Percentiles rank a stretch among this genome's conserved stretches.
Evolutionary conservation across 2,113 vertebrate species (phyloP).

Genomic region (Labrus mixtus): DNA sequence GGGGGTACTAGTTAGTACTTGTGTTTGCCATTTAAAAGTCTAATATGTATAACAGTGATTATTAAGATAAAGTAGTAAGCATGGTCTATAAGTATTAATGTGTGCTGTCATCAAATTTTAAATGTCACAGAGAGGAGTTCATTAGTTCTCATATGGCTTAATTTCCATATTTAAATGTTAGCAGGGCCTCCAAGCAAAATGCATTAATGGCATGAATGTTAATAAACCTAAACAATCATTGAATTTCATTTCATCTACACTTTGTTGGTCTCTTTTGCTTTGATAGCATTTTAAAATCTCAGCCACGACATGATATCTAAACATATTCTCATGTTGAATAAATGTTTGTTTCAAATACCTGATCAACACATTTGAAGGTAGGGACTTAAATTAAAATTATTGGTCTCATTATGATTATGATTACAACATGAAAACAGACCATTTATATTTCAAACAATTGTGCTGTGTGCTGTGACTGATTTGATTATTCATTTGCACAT

Average conservation of each 20-base stretch:
- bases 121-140: slow-evolving; percentile 34
- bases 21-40: slow-evolving; percentile 1
- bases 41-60: too few relatives aligned
- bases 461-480: too few relatives aligned
- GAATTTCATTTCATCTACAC: not conserved
- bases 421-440: not conserved
- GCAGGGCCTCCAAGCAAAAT: slow-evolving; percentile 34
- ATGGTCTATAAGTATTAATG: slow-evolving; percentile 7
- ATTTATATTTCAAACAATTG: not conserved
- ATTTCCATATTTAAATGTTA: slow-evolving; percentile 52
- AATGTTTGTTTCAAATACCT: too few relatives aligned
- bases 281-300: slow-evolving; percentile 11
- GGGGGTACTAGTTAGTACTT: too few relatives aligned
- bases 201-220: slow-evolving; percentile 17
- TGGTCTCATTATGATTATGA: not conserved
- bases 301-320: not conserved
- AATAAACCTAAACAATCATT: slow-evolving; percentile 24
- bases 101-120: slow-evolving; percentile 13
- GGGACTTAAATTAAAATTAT: not conserved
- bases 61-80: not conserved
- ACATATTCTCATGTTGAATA: not conserved
- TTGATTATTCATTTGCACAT: not conserved
- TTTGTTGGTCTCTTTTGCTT: slow-evolving; percentile 10
- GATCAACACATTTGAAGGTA: not conserved
- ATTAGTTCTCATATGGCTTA: slow-evolving; percentile 23